Evolutionary conservation across 2,113 vertebrate species (phyloP).

Genomic region (Ammodytes dubius): DNA sequence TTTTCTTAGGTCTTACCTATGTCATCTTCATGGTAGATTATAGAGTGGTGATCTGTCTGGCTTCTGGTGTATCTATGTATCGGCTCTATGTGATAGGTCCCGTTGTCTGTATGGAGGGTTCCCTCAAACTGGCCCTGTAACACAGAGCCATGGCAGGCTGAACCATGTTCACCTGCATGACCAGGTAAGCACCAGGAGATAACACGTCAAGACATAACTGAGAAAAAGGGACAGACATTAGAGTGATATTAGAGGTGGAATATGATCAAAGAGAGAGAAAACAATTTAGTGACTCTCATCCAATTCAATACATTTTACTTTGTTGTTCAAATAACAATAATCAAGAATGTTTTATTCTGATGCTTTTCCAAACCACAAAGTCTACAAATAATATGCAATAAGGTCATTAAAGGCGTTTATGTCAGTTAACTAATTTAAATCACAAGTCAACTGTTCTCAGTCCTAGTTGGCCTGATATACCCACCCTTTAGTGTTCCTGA

Average conservation of each 20-base stretch:
- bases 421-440: background rate
- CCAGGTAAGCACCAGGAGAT: background rate
- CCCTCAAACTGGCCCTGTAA: conserved; percentile 87
- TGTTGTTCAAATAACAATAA: background rate
- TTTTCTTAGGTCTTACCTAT: conserved; percentile 77
- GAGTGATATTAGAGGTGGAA: background rate
- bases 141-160: conserved; percentile 86
- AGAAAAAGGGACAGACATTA: conserved; percentile 6
- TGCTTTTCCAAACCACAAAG: background rate
- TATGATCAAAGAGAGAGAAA: background rate
- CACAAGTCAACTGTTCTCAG: background rate
- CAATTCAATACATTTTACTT: background rate
- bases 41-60: conserved; percentile 76
- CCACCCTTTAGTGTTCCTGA: conserved; percentile 84
- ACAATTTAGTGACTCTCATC: background rate
- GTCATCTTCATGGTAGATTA: conserved; percentile 88
- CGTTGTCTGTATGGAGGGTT: conserved; percentile 81
- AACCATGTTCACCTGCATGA: conserved; percentile 81
- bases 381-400: background rate
- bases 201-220: conserved; percentile 15
- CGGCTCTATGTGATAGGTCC: conserved; percentile 86
- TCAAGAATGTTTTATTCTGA: background rate
- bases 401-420: background rate
- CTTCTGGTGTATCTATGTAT: conserved; percentile 56
- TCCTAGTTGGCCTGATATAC: background rate